Percentiles rank a stretch among this genome's conserved stretches.
phyloP scores from a whole-genome alignment of 1,140 invertebrate genomes.

The Linepithema humile region DNA sequence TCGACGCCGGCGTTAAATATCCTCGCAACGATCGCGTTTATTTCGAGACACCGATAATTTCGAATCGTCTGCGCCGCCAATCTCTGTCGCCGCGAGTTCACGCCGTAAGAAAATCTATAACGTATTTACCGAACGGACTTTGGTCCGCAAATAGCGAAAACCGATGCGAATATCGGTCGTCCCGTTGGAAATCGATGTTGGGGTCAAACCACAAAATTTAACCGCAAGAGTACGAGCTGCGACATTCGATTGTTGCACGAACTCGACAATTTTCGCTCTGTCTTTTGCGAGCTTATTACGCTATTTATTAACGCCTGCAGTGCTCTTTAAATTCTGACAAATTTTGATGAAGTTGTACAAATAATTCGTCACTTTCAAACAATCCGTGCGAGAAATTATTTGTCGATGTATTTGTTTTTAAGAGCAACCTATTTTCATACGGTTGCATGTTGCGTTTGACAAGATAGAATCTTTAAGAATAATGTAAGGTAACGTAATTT shows the following conservation, averaged over 20 bases:
- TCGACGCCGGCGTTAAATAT: not conserved
- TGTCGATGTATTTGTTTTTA: not conserved
- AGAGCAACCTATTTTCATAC: not conserved
- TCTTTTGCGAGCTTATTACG: too few relatives aligned
- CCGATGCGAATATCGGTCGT: conserved; percentile 41
- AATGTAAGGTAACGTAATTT: not conserved
- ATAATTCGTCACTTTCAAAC: not conserved
- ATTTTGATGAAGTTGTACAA: not conserved
- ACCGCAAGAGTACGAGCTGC: not conserved
- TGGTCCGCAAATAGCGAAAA: conserved; percentile 46
- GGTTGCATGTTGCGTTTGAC: not conserved
- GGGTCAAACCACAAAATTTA: conserved; percentile 33
- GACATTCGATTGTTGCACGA: not conserved
- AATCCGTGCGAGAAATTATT: not conserved
- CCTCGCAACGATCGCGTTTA: conserved; percentile 23
- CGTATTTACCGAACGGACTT: conserved; percentile 45
- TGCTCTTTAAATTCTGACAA: not conserved
- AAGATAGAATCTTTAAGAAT: not conserved
- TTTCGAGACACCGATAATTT: conserved; percentile 55
- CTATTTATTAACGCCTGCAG: conserved; percentile 6
- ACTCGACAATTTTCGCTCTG: not conserved
- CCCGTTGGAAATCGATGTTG: not conserved
- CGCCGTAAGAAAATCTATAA: conserved; percentile 40
- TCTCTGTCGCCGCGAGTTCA: not conserved
- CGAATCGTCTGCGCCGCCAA: conserved; percentile 36